These are phyloP conservation scores for Athrips mouffetella DNA, from an alignment of 2,888 invertebrate species.

Conservation along the genomic window DNA sequence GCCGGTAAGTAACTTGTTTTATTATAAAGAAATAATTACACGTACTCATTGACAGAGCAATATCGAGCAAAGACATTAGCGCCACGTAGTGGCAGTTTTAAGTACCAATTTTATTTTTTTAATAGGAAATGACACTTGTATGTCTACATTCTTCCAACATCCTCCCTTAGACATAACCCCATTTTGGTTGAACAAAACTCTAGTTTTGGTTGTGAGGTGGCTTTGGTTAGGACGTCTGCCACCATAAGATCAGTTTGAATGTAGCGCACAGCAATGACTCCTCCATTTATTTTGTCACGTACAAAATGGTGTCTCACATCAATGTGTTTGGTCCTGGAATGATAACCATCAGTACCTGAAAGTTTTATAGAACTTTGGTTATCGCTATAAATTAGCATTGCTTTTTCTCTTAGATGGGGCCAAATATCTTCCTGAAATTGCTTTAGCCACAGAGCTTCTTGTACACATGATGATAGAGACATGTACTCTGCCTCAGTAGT, in stretches of 20 bases:
- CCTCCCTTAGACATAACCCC: constrained; percentile 22
- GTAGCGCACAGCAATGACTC: constrained; percentile 19
- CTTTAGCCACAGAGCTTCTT: constrained; percentile 28
- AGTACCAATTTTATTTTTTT: too few relatives aligned
- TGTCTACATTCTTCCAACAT: too few relatives aligned
- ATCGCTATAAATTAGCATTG: constrained; percentile 17
- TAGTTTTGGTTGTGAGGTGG: constrained; percentile 20
- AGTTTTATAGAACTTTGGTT: constrained; percentile 21
- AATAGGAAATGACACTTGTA: too few relatives aligned
- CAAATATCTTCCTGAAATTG: constrained; percentile 22
- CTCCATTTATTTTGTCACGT: constrained; percentile 17
- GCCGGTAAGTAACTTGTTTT: too few relatives aligned
- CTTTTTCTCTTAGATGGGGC: constrained; percentile 5
- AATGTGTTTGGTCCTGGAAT: constrained; percentile 18
- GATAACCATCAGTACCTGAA: constrained; percentile 13
- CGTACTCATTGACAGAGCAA: too few relatives aligned
- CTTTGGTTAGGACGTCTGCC: constrained; percentile 23
- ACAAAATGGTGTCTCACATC: constrained; percentile 23
- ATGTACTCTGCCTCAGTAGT: constrained; percentile 32
- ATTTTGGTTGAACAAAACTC: constrained; percentile 20
- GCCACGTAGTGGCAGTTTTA: too few relatives aligned
- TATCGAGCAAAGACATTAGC: too few relatives aligned
- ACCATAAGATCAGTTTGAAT: constrained; percentile 23
- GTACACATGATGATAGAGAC: constrained; percentile 26
- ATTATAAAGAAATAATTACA: too few relatives aligned